Evolutionary conservation across 2,113 vertebrate genomes (phyloP).

Genomic region (Perccottus glenii): DNA sequence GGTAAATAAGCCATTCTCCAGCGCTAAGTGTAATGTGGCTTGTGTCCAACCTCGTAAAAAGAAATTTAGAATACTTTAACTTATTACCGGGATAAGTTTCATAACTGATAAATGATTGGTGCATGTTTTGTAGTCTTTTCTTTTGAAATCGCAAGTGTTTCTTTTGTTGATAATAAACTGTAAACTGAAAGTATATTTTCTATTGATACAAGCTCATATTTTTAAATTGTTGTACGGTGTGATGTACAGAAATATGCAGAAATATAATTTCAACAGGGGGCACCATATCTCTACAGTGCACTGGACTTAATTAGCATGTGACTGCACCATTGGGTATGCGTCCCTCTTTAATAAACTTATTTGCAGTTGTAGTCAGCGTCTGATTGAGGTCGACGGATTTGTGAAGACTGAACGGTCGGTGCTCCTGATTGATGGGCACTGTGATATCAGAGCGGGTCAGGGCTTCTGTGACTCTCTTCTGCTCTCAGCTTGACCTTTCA

Average conservation of each 20-base stretch:
- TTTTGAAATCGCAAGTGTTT: no score
- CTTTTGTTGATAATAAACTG: no score
- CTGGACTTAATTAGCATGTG: constrained; percentile 33
- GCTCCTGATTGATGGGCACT: constrained; percentile 49
- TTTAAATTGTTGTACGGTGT: no score
- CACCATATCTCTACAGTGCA: neutral
- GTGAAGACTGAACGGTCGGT: constrained; percentile 25
- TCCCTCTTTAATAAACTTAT: constrained; percentile 43
- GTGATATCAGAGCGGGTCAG: constrained; percentile 19
- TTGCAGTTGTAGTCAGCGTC: constrained; percentile 21
- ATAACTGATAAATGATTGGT: no score
- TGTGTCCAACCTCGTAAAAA: no score
- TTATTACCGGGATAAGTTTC: no score
- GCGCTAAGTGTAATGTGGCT: no score
- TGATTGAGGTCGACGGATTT: constrained; percentile 38
- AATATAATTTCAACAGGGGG: constrained; percentile 33
- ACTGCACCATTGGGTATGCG: constrained; percentile 19
- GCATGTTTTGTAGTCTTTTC: no score
- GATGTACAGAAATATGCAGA: constrained; percentile 3
- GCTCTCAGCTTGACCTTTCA: constrained; percentile 42
- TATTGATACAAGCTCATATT: no score
- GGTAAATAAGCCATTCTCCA: no score
- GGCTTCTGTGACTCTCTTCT: constrained; percentile 10
- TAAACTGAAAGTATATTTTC: no score
- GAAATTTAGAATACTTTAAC: no score